phyloP scores from a whole-genome alignment of 2,888 invertebrate genomes.

The Steinernema carpocapsae region DNA sequence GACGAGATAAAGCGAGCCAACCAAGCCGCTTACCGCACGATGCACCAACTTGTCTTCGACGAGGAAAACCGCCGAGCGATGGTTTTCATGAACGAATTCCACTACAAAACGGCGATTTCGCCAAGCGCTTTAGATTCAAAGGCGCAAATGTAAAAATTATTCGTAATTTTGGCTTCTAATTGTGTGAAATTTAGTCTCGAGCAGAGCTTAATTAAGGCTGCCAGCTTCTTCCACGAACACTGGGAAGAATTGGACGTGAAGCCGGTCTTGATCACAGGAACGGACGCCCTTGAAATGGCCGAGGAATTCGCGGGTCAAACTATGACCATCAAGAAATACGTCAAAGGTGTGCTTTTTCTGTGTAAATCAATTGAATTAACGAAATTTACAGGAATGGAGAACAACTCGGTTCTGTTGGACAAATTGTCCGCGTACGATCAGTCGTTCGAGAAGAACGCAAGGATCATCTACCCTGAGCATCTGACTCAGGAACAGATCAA shows the following conservation, averaged over 20 bases:
- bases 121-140: slow-evolving; percentile 2
- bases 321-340: slow-evolving; percentile 52
- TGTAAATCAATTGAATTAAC: neutral
- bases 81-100: slow-evolving; percentile 94
- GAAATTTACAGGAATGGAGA: slow-evolving; percentile 47
- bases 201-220: slow-evolving; percentile 45
- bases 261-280: slow-evolving; percentile 52
- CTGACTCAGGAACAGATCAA: slow-evolving; percentile 80
- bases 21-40: slow-evolving; percentile 83
- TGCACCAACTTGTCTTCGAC: slow-evolving; percentile 80
- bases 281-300: slow-evolving; percentile 46
- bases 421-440: slow-evolving; percentile 74
- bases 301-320: slow-evolving; percentile 18
- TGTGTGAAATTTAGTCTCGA: slow-evolving; percentile 44
- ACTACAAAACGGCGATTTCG: slow-evolving; percentile 79
- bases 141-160: neutral
- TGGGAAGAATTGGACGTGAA: slow-evolving; percentile 47
- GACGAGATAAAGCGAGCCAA: slow-evolving; percentile 75
- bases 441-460: slow-evolving; percentile 40
- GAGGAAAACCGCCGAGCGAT: slow-evolving; percentile 76
- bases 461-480: slow-evolving; percentile 79
- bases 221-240: slow-evolving; percentile 47
- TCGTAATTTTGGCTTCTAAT: neutral
- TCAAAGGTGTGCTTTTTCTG: slow-evolving; percentile 40
- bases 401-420: slow-evolving; percentile 76